Base-by-base conservation (phyloP, 2,888 invertebrate species). In the Apamea anceps region DNA sequence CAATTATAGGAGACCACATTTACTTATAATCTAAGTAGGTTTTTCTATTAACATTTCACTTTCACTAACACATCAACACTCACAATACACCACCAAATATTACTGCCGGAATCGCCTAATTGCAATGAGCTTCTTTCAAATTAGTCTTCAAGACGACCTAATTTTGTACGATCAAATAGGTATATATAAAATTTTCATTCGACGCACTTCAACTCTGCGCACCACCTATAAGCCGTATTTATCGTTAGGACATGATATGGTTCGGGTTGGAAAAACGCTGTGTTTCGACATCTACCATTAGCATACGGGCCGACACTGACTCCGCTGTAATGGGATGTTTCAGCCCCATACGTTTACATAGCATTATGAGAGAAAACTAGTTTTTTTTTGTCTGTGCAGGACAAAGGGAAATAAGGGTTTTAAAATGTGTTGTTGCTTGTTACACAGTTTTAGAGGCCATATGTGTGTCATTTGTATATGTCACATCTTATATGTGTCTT, bases 251-350 rank as follows among this genome's bases (percentile, higher is more conserved):
- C 90, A 85, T 85, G 81, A 88, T 89, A 91, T 88, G 89, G 88
- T 89, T 88, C 77, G 88, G 86, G 83, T 84, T 80, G 89, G 90
- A 90, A 90, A 91, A 92, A 91, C 88, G 84, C 85, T 77, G 82
- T 86, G 82, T 87, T 86, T 86, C 88, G 85, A 86, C 86, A 85
- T 86, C 74, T 75, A 85, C 85, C 79, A 92, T 92, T 92, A 92
- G 90, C 92, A 91, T 92, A 91, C 81, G 84, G 87, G 70, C 86
- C 88, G 85, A 87, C 87, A 87, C 84, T 80, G 86, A 72, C 78
- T 81, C 84, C 72, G 82, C 85, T 82, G 88, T 91, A 91, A 92
- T 90, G 90, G 90, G 88, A 87, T 88, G 89, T 89, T 87, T 82
- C 85, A 85, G 89, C 70, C 80, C 84, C 85, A 81, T 84, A 88